A percentile compares a stretch with the other conserved stretches of the same genome.
These are phyloP conservation scores for Stramonita haemastoma DNA, from an alignment of 2,888 invertebrate species.

Conservation along the genomic window DNA sequence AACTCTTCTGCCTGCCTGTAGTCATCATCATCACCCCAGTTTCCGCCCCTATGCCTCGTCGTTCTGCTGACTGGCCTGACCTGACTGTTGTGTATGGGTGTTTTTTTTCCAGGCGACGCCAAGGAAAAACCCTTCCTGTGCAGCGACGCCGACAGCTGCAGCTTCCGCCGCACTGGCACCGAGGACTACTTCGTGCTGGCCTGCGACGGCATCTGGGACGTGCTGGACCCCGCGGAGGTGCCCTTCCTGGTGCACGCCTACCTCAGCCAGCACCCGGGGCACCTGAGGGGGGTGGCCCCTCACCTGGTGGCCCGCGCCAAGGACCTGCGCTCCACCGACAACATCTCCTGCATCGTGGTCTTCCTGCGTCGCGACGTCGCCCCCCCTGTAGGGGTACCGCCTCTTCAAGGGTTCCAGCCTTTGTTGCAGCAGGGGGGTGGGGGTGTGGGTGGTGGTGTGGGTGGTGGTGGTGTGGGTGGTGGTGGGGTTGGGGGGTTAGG, in stretches of 20 bases:
- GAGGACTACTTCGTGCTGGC: conserved; percentile 95
- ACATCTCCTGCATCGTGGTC: conserved; percentile 93
- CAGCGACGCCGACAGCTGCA: conserved; percentile 89
- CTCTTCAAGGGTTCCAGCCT: conserved; percentile 1
- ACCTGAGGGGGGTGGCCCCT: conserved; percentile 82
- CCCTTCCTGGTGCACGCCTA: conserved; percentile 75
- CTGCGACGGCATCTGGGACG: conserved; percentile 96
- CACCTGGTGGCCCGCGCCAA: conserved; percentile 86
- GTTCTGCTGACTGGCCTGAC: too few relatives aligned
- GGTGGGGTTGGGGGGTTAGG: too few relatives aligned
- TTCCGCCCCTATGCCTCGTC: too few relatives aligned
- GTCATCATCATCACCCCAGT: too few relatives aligned
- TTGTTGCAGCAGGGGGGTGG: too few relatives aligned
- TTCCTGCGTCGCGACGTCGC: conserved; percentile 81
- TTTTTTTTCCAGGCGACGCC: conserved; percentile 85
- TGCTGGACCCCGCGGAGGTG: conserved; percentile 83
- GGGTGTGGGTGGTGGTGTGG: too few relatives aligned
- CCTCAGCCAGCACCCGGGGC: conserved; percentile 14
- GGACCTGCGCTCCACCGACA: conserved; percentile 88
- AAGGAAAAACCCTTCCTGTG: conserved; percentile 90
- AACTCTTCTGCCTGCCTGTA: too few relatives aligned
- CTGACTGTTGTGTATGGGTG: too few relatives aligned
- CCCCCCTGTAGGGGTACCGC: conserved; percentile 7
- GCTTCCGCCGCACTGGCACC: conserved; percentile 86
- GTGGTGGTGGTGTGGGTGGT: too few relatives aligned